phyloP scores from a whole-genome alignment of 1,140 invertebrate genomes.

The Drosophila takahashii region DNA sequence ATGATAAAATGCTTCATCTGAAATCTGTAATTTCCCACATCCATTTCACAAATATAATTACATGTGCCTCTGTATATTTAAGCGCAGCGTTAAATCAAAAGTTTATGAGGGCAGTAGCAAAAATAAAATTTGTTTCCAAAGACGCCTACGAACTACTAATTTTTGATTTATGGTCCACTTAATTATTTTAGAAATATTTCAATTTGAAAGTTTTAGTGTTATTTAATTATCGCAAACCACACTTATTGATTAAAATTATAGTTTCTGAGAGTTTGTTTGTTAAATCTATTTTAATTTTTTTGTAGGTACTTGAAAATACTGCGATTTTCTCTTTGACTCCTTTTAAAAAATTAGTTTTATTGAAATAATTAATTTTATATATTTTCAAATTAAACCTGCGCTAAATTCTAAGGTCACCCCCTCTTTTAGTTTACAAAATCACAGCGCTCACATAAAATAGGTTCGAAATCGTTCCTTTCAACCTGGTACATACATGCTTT shows the following conservation, averaged over 20 bases:
- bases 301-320: too few relatives aligned
- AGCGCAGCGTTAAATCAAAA: slow-evolving; percentile 21
- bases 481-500: too few relatives aligned
- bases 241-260: too few relatives aligned
- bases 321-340: background rate
- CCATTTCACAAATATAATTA: slow-evolving; percentile 30
- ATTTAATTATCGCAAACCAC: background rate
- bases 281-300: too few relatives aligned
- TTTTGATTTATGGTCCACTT: background rate
- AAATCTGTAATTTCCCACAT: slow-evolving; percentile 59
- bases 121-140: slow-evolving; percentile 5
- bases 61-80: slow-evolving; percentile 13
- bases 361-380: background rate
- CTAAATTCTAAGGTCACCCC: too few relatives aligned
- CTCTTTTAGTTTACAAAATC: background rate
- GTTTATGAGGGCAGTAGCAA: slow-evolving; percentile 17
- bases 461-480: too few relatives aligned
- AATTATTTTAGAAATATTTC: background rate
- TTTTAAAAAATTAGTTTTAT: background rate
- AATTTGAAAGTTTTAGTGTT: background rate
- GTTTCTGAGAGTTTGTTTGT: too few relatives aligned
- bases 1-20: slow-evolving; percentile 21
- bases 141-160: background rate
- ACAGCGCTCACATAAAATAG: too few relatives aligned
- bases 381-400: background rate